These are phyloP conservation scores for Pipra filicauda DNA, from an alignment of 2,113 vertebrate species.

Conservation along the genomic window DNA sequence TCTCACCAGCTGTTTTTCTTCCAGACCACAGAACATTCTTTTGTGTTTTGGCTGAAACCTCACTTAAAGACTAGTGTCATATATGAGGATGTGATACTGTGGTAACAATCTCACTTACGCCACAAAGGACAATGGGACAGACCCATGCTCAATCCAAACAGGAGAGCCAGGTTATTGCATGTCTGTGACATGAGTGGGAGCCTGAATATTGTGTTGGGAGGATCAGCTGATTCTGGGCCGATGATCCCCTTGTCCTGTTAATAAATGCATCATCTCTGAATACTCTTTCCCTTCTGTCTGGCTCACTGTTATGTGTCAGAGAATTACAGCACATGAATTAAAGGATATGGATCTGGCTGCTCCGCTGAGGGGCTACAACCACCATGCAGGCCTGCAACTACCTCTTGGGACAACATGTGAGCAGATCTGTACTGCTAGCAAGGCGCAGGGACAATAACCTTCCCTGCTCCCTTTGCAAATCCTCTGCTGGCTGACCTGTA, in stretches of 20 bases:
- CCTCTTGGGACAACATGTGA: rapidly evolving
- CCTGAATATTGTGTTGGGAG: neutral
- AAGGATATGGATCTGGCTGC: neutral
- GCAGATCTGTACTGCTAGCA: neutral
- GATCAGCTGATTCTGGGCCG: neutral
- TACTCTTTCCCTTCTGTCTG: neutral
- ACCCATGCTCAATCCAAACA: neutral
- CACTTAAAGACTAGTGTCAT: neutral
- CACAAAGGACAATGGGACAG: neutral
- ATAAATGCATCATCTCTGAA: neutral
- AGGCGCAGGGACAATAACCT: neutral
- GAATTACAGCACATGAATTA: neutral
- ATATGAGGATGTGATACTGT: neutral
- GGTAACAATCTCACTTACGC: neutral
- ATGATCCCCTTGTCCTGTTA: neutral
- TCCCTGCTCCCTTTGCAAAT: neutral
- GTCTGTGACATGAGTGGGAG: neutral
- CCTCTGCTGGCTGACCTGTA: neutral
- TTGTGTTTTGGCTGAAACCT: neutral
- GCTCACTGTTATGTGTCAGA: neutral
- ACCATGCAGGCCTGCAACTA: rapidly evolving
- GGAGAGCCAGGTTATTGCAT: neutral
- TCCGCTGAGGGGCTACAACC: neutral
- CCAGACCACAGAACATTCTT: neutral
- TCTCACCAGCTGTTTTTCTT: neutral